Evolutionary conservation across 2,113 vertebrate genomes (phyloP), one percentile per base, ranked within the genome.

Genomic region (Butorides virescens): DNA sequence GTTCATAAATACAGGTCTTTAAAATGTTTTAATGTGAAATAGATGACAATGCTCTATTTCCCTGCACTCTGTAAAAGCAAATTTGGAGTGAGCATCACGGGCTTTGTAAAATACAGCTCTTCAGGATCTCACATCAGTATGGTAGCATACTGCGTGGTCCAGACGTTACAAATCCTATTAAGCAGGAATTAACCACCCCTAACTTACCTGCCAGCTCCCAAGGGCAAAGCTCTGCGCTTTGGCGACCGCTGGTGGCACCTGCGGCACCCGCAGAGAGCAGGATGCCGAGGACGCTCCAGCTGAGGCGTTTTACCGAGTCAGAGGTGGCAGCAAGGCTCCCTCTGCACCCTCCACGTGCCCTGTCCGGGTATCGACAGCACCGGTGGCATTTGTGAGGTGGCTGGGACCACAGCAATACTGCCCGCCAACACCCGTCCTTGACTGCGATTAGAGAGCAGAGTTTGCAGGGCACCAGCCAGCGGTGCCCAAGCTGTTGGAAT

Each of bases 371-470:
- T 14, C 5, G 42, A 5, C 2, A 7, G 77, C 49, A 32, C 30
- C 1, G 0, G 0, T 0, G 39, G 17, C 15, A 15, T 1, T 0
- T 15, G 66, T 19, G 67, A 73, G 65, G 39, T 12, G 46, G 20
- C 4, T 27, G 72, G 74, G 61, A 20, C 39, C 20, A 0, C 77
- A 37, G 81, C 77, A 68, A 15, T 7, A 59, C 63, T 58, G 21
- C 56, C 58, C 26, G 2, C 44, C 42, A 67, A 1, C 0, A 16
- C 76, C 68, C 15, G 42, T 4, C 74, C 76, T 12, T 20, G n/a
- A 29, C 37, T 17, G 59, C 2, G 2, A 29, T 4, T 18, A 53
- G 47, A 77, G 70, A 76, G 47, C 27, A 6, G 59, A 25, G 88
- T 10, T 66, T 47, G 7, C 49, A 82, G 61, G 73, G 65, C 13